Evolutionary conservation across 2,797 vertebrate species (phyloP), one percentile per base, ranked within the genome.

Genomic region (Crocodylus rhombifer): DNA sequence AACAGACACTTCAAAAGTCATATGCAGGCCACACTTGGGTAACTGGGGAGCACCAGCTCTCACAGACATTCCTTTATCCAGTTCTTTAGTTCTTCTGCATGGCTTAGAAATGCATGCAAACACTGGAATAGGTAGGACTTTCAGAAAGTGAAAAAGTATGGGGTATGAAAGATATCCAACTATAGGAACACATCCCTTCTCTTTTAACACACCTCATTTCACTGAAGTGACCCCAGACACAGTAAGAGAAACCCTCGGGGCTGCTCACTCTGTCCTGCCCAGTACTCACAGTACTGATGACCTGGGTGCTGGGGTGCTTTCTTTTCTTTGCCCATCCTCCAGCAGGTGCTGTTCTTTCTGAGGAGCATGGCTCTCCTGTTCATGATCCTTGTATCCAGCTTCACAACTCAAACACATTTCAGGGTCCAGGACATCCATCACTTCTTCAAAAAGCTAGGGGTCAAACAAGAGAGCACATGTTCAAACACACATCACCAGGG

Each of bases 361-460:
- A 16, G 14, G 58, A 28, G 7, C 14, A 5, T 21, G 23, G 13
- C 57, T 57, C 16, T 57, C 28, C 20, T 1, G 3, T 64, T 88
- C 55, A 77, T 28, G 51, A 76, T 84, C 78, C 85, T 67, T 67
- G 89, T 89, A 89, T 90, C 91, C 90, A 67, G 93, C 93, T 2
- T 83, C 57, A 14, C 91, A 95, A 79, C 90, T 94, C 78, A 96
- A 69, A 25, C 90, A 90, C 96, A 97, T 95, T 56, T 98, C 96
- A 25, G 98, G 98, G 79, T 98, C 98, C 77, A 98, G 90, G 82
- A 98, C 76, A 30, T 97, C 97, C 64, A 98, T 90, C 77, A 98
- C 98, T 87, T 98, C 95, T 74, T 97, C 71, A 88, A 98, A 98
- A 90, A 99, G 95, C 98, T 98, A 92, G 23, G 30, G 63, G 33